A percentile compares a stretch with the other conserved stretches of the same genome.
phyloP scores from a whole-genome alignment of 2,113 vertebrate genomes.

The Archilochus colubris region DNA sequence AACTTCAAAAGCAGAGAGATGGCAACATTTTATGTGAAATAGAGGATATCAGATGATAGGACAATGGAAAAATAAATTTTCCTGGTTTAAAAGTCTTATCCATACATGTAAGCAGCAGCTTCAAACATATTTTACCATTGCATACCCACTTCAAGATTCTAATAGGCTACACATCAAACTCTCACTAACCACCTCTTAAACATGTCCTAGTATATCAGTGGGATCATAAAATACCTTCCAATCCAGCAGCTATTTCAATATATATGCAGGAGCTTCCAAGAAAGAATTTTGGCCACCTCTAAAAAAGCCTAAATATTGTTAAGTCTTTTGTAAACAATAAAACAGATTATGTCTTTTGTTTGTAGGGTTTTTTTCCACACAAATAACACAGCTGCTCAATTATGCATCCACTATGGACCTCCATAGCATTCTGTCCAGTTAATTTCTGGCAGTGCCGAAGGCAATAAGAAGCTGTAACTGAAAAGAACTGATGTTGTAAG shows the following conservation, averaged over 20 bases:
- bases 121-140: not conserved
- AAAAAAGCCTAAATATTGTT: not conserved
- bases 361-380: not conserved
- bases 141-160: not conserved
- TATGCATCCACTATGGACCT: not conserved
- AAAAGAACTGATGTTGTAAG: not conserved
- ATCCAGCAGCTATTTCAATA: not conserved
- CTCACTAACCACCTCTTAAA: not conserved
- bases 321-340: not conserved
- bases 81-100: not conserved
- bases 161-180: not conserved
- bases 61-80: not conserved
- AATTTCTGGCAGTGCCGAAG: not conserved
- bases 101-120: not conserved
- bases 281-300: not conserved
- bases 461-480: not conserved
- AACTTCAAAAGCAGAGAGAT: not conserved
- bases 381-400: not conserved
- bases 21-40: not conserved
- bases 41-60: not conserved
- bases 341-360: not conserved
- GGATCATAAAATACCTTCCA: not conserved
- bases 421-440: not conserved
- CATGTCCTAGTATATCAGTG: not conserved
- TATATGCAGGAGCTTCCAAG: not conserved